A percentile compares a stretch with the other conserved stretches of the same genome.
phyloP scores from a whole-genome alignment of 2,113 vertebrate species.

The Argyrosomus japonicus region DNA sequence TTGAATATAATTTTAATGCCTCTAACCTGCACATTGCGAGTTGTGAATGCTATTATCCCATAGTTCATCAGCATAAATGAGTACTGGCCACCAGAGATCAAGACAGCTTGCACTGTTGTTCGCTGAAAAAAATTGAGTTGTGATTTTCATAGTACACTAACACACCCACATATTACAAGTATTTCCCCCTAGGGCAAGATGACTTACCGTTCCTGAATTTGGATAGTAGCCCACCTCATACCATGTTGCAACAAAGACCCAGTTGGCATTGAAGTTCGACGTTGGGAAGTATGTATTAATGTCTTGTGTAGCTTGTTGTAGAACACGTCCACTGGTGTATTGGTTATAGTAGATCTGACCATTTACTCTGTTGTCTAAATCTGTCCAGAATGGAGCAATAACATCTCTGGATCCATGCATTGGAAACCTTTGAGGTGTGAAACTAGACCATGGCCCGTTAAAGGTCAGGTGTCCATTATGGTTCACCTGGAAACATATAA shows the following conservation, averaged over 20 bases:
- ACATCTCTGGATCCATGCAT: constrained; percentile 16
- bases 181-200: background rate
- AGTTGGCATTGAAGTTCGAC: constrained; percentile 21
- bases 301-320: constrained; percentile 62
- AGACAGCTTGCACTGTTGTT: constrained; percentile 74
- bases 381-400: constrained; percentile 73
- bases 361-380: constrained; percentile 64
- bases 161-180: background rate
- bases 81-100: constrained; percentile 57
- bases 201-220: constrained; percentile 54
- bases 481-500: constrained; percentile 72
- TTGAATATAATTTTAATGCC: background rate
- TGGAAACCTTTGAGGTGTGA: constrained; percentile 57
- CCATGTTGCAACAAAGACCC: constrained; percentile 84
- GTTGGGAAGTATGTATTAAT: constrained; percentile 73
- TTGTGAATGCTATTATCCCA: constrained; percentile 30
- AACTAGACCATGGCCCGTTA: accelerated
- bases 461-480: constrained; percentile 83
- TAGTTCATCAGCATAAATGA: constrained; percentile 81
- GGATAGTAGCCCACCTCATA: constrained; percentile 73
- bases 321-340: background rate
- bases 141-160: background rate
- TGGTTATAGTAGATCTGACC: constrained; percentile 73
- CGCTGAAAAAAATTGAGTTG: constrained; percentile 40
- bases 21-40: constrained; percentile 36